A percentile compares a stretch with the other conserved stretches of the same genome.
Evolutionary conservation across 1,140 invertebrate genomes (phyloP).

Genomic region (Reticulitermes speratus): DNA sequence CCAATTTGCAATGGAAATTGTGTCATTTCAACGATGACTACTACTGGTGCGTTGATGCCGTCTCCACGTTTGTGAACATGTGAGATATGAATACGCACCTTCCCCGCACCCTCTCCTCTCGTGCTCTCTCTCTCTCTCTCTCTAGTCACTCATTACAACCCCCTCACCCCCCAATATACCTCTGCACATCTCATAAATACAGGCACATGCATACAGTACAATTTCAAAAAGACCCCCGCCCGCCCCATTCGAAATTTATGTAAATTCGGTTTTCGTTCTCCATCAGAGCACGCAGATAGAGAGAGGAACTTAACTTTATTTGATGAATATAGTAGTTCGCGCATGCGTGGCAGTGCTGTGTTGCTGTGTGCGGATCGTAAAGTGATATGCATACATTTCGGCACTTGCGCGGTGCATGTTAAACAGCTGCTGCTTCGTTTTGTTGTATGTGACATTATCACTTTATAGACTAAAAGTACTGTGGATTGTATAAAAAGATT

Average conservation of each 20-base stretch:
- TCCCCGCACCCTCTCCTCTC: background rate
- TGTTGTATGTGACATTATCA: too few relatives aligned
- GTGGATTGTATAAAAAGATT: too few relatives aligned
- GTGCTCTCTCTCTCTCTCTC: too few relatives aligned
- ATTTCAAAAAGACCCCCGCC: background rate
- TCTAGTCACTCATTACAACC: too few relatives aligned
- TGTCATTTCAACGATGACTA: background rate
- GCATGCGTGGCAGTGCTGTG: background rate
- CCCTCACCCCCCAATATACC: too few relatives aligned
- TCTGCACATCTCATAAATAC: background rate
- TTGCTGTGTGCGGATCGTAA: background rate
- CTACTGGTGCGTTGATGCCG: background rate
- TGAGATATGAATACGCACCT: background rate
- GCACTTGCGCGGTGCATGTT: too few relatives aligned
- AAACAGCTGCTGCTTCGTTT: too few relatives aligned
- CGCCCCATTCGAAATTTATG: background rate
- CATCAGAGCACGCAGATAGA: background rate
- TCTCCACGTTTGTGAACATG: background rate
- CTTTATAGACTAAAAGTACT: too few relatives aligned
- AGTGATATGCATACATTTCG: conserved; percentile 5
- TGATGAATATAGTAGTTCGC: conserved; percentile 2
- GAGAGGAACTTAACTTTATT: background rate
- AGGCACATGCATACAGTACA: background rate
- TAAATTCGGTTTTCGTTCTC: conserved; percentile 19
- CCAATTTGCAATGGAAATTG: conserved; percentile 16